Conservation (phyloP, 2,888 invertebrate species). For the Philonicus albiceps region DNA sequence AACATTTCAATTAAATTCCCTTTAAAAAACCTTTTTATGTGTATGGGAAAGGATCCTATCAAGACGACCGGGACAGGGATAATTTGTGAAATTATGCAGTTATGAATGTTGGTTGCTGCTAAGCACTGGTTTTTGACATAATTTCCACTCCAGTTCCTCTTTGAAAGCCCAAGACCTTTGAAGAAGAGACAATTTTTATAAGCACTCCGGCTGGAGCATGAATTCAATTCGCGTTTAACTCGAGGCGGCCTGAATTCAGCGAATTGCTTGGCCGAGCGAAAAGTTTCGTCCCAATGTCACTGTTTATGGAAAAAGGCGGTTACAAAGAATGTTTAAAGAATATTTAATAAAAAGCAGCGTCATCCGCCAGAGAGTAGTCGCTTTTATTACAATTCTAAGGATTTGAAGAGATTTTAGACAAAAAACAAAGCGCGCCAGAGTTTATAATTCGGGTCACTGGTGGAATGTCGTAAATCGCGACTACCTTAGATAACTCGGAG, state of each 20-base stretch:
- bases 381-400: not conserved
- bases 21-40: not conserved
- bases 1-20: not conserved
- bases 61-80: not conserved
- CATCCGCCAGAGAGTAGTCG: not conserved
- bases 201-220: not conserved
- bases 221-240: not conserved
- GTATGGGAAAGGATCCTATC: not conserved
- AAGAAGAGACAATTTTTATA: not conserved
- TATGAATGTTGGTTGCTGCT: not conserved
- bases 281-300: not conserved
- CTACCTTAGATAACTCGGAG: not conserved
- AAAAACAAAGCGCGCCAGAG: not conserved
- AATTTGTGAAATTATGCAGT: not conserved
- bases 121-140: not conserved
- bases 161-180: not conserved
- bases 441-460: not conserved
- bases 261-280: not conserved
- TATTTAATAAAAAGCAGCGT: not conserved
- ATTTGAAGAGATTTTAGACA: not conserved
- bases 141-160: not conserved
- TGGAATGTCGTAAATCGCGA: not conserved
- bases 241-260: not conserved
- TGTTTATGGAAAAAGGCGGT: not conserved
- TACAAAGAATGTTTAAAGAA: slow-evolving; percentile 21